Evolutionary conservation across 2,113 vertebrate genomes (phyloP), one percentile per base, ranked within the genome.

Genomic region (Pandion haliaetus): DNA sequence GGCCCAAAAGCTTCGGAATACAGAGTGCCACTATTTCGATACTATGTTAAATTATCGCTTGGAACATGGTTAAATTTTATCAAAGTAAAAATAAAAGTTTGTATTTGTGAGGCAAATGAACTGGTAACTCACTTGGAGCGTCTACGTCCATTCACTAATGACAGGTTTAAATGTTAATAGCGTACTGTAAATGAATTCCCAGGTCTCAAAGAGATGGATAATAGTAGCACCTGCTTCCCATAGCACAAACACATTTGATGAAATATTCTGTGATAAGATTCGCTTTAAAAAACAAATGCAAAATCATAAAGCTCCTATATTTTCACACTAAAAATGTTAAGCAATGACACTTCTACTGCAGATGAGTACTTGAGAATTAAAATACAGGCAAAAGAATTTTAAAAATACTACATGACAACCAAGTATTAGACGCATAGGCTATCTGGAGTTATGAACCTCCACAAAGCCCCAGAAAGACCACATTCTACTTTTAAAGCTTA

Each of bases 211-310:
- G 40, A 88, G 44, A 86, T 63, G 45, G 90, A 36, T 40, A 95
- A 86, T 95, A 97, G 96, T 55, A 95, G 94, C 85, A 84, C 89
- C 93, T 95, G 94, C 77, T 96, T 92, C 88, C 90, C 80, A 96
- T 72, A 97, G 90, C 67, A 90, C 45, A 94, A 98, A 82, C 47
- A 86, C 74, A 59, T 58, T 84, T n/a, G 71, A 96, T 95, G 94
- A 94, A 86, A 58, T 49, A 85, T 12, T 84, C 45, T 59, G 55
- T 62, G 70, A 91, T 67, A 80, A 72, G 28, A 69, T 62, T 71
- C 1, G 21, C 70, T 93, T 85, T 47, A 67, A 89, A 89, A 81
- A 67, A 78, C 8, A 73, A 79, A 71, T 0, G 3, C 26, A 70
- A 85, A 86, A 91, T 84, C 76, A 91, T 26, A 54, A 91, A 94